Base-by-base conservation (phyloP, 37 sponge, comb jelly and placozoan species). In the Haliclona indistincta region DNA sequence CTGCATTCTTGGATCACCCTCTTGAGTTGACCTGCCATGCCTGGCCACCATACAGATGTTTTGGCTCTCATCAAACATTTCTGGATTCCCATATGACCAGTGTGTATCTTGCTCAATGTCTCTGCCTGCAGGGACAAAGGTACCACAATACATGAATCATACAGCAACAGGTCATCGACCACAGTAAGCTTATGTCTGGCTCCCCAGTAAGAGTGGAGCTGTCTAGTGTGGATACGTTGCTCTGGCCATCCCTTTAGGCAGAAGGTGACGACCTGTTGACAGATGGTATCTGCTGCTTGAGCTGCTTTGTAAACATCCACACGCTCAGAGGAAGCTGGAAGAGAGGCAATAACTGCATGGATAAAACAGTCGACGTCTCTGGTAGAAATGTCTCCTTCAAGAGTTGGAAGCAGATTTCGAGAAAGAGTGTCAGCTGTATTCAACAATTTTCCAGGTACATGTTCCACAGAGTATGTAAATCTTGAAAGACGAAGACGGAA, bases 31-130 rank as follows among this genome's bases (percentile, higher is more conserved):
- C 42, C 45, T 4, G 62, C 54, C 38, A 82, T 58, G 3, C 66
- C 76, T 36, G 82, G 83, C 75, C 75, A 82, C 83, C 83, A 82
- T 17, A 87, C 80, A 2, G 83, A 66, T 23, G 36, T 41, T 2
- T 26, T 56, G 13, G 64, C 78, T 39, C 66, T 38, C 0, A 38
- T 28, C 0, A 54, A 33, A 30, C 85, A 77, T 63, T 33, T 10
- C 5, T 23, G 19, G 8, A 84, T 70, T 0, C 78, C 78, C 60
- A 77, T 70, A 49, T 84, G 85, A 0, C 85, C 85, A 2, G 19
- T 7, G 56, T 76, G 85, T 20, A 77, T 43, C 49, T 83, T 83
- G 0, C 38, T 35, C 22, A 83, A 38, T 5, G 70, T 68, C 47
- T 67, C 51, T 36, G 65, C n/a, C 54, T 53, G 69, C 7, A 74